Evolutionary conservation across 2,113 vertebrate genomes (phyloP), one percentile per base, ranked within the genome.

Genomic region (Motacilla tschutschensis): DNA sequence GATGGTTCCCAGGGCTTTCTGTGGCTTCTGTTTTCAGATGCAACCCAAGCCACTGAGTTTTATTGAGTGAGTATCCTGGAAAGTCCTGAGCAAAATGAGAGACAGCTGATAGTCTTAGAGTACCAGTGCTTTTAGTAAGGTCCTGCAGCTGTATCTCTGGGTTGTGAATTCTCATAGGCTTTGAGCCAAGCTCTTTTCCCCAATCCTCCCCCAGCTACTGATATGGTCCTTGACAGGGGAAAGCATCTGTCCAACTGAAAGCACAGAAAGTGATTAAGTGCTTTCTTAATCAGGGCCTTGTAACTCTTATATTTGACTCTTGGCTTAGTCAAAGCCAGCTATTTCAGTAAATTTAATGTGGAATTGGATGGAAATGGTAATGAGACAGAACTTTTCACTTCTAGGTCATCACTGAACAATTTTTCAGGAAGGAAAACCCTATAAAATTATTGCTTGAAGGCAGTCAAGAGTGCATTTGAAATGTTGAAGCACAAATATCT

Each of bases 21-120:
- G 57, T 90, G 65, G 84, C 92, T 92, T 92, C 89, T 91, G 92
- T 87, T 92, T 93, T 93, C 94, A 90, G 31, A 87, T 72, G 41
- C 51, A 84, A 73, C 71, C 24, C 84, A 90, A 91, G 48, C 5
- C 76, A 74, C 57, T 47, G 48, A 87, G 40, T 77, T 92, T 91
- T 90, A 90, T 74, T 77, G 50, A 88, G 53, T 46, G 58, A 85
- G 54, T 40, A 87, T 83, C 72, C 79, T 87, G 88, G 72, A 91
- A 88, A 87, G n/a, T 90, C 24, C 51, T 79, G 26, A 85, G 62
- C n/a, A 87, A 91, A 85, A 93, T 83, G 69, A 93, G 72, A 93
- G 60, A 63, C 81, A 90, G 76, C 81, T 90, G 88, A 85, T 77
- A 84, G 79, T 83, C 87, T 65, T 88, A 77, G 76, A 88, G 87